These are phyloP conservation scores for Metallyticus violacea DNA, from an alignment of 2,888 invertebrate genomes.

Conservation along the genomic window DNA sequence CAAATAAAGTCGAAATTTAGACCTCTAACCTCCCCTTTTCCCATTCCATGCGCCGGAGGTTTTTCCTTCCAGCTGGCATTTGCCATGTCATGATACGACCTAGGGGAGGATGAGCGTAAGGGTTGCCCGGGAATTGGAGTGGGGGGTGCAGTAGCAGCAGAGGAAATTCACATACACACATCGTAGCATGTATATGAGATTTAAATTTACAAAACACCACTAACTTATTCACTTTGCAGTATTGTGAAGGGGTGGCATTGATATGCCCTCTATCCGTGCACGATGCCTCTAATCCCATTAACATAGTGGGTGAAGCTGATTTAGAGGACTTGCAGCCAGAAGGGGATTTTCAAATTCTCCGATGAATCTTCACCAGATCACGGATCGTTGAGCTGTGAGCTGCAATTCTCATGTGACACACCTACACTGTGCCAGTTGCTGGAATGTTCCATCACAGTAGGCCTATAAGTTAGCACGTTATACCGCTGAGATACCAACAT, in stretches of 20 bases:
- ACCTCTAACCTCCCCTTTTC: slow-evolving; percentile 1
- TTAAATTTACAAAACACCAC: slow-evolving; percentile 13
- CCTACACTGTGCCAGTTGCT: neutral
- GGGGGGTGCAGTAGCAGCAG: neutral
- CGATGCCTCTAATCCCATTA: neutral
- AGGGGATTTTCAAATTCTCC: neutral
- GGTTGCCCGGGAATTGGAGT: neutral
- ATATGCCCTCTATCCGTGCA: neutral
- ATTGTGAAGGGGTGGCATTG: neutral
- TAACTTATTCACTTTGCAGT: slow-evolving; percentile 8
- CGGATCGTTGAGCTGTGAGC: neutral
- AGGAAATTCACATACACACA: slow-evolving; percentile 1
- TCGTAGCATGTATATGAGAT: neutral
- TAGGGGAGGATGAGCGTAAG: neutral
- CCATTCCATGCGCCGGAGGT: neutral
- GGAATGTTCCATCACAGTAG: neutral
- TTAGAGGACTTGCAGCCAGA: neutral
- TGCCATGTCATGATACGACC: slow-evolving; percentile 4
- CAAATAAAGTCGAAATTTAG: slow-evolving; percentile 29
- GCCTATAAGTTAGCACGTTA: too few relatives aligned
- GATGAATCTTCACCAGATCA: neutral
- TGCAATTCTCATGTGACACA: neutral
- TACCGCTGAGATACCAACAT: too few relatives aligned
- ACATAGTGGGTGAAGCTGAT: neutral
- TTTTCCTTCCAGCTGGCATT: neutral